These are phyloP conservation scores for Cremastinae sp. DNA, from an alignment of 2,888 invertebrate species.

Conservation along the genomic window DNA sequence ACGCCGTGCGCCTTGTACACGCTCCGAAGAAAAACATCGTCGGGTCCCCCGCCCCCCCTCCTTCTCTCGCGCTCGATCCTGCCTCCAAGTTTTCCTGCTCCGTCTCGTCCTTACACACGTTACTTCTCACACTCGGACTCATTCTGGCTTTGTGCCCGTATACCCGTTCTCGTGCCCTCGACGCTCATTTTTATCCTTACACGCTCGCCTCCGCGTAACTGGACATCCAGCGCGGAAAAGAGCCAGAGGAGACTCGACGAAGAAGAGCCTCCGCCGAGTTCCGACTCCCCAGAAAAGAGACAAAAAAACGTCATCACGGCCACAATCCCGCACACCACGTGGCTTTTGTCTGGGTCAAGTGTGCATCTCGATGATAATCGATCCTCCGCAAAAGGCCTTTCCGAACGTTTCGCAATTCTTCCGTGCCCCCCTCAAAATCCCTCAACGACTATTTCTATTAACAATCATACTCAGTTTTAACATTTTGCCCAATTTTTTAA, in stretches of 20 bases:
- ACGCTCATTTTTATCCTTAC: conserved; percentile 1
- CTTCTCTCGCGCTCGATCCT: background rate
- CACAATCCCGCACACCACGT: conserved; percentile 43
- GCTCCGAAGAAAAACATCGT: conserved; percentile 10
- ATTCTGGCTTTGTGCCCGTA: conserved; percentile 50
- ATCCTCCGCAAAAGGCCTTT: conserved; percentile 54
- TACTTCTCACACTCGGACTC: conserved; percentile 8
- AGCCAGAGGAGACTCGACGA: background rate
- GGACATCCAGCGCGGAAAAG: background rate
- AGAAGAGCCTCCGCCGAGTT: no score
- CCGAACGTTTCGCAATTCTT: conserved; percentile 52
- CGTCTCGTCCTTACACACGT: conserved; percentile 39
- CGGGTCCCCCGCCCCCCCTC: no score
- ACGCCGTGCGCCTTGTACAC: background rate
- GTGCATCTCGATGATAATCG: conserved; percentile 68
- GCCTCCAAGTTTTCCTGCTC: conserved; percentile 22
- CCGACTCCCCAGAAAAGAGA: background rate
- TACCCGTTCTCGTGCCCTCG: conserved; percentile 42
- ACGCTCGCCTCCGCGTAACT: no score
- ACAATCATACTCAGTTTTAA: no score
- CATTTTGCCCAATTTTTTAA: no score
- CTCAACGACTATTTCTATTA: no score
- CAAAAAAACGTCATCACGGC: conserved; percentile 33
- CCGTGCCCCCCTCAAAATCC: background rate
- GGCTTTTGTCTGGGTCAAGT: conserved; percentile 70